These are phyloP conservation scores for Archocentrus centrarchus DNA, from an alignment of 2,113 vertebrate genomes.

Conservation along the genomic window DNA sequence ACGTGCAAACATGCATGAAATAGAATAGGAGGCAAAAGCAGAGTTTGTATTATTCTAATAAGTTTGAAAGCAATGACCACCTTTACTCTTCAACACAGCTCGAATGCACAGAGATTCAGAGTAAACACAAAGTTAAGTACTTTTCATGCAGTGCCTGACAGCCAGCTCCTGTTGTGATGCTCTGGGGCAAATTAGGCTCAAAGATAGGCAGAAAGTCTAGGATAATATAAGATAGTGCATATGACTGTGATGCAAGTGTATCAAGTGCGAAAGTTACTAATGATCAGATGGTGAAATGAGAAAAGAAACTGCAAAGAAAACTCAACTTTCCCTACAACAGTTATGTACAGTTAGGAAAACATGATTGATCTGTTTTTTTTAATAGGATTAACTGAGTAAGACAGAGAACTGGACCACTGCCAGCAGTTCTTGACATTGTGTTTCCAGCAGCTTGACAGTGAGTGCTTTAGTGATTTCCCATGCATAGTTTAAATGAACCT, in stretches of 20 bases:
- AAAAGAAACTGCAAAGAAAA: slow-evolving; percentile 13
- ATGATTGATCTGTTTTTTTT: slow-evolving; percentile 46
- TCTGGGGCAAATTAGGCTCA: slow-evolving; percentile 32
- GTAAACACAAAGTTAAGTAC: slow-evolving; percentile 17
- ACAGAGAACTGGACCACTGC: slow-evolving; percentile 40
- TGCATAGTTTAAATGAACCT: slow-evolving; percentile 52
- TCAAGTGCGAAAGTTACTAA: not conserved
- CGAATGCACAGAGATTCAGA: not conserved
- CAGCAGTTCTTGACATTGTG: slow-evolving; percentile 56
- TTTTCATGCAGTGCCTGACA: slow-evolving; percentile 23
- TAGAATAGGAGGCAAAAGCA: not conserved
- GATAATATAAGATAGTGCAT: not conserved
- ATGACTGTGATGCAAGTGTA: not conserved
- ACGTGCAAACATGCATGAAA: not conserved
- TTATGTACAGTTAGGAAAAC: slow-evolving; percentile 27
- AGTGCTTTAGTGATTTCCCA: slow-evolving; percentile 56
- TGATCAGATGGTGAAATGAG: not conserved
- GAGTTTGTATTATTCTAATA: not conserved
- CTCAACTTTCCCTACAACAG: slow-evolving; percentile 32
- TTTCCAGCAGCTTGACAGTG: slow-evolving; percentile 50
- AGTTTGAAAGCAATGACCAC: not conserved
- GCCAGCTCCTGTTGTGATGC: slow-evolving; percentile 4
- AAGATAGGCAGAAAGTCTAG: slow-evolving; percentile 12
- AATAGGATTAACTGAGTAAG: slow-evolving; percentile 59
- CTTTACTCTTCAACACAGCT: not conserved